phyloP scores from a whole-genome alignment of 2,797 vertebrate genomes.

The Xenentodon cancila region DNA sequence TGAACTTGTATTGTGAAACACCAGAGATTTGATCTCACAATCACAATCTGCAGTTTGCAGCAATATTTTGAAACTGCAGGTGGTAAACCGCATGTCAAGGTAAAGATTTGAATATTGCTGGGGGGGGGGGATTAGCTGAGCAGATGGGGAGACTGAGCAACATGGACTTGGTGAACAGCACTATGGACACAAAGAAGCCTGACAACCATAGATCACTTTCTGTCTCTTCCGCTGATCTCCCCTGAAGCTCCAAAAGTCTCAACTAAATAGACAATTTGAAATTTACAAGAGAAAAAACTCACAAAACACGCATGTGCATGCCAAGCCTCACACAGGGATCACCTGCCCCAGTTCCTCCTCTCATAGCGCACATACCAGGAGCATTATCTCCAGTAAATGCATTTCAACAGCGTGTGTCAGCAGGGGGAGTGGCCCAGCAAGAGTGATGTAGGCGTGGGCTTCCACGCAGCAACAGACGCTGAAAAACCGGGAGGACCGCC shows the following conservation, averaged over 20 bases:
- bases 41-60: constrained; percentile 4
- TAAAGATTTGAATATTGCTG: constrained; percentile 12
- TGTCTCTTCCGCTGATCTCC: constrained; percentile 53
- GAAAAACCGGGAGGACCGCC: constrained; percentile 23
- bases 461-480: constrained; percentile 41
- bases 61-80: background rate
- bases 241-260: constrained; percentile 21
- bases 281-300: background rate
- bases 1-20: constrained; percentile 21
- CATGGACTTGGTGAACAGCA: constrained; percentile 31
- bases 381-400: constrained; percentile 12
- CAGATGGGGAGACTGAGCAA: constrained; percentile 61
- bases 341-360: constrained; percentile 13
- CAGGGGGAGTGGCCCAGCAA: constrained; percentile 42
- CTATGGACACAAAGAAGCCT: constrained; percentile 60
- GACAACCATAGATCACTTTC: constrained; percentile 31
- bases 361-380: background rate
- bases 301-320: background rate
- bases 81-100: background rate
- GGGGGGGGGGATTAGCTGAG: constrained; percentile 23
- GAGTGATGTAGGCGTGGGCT: constrained; percentile 42
- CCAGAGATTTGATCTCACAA: background rate
- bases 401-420: constrained; percentile 44
- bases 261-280: background rate
- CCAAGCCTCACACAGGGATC: constrained; percentile 6